Percentiles rank a stretch among this genome's conserved stretches.
phyloP scores from a whole-genome alignment of 2,113 vertebrate species.

The Eulemur rufifrons region DNA sequence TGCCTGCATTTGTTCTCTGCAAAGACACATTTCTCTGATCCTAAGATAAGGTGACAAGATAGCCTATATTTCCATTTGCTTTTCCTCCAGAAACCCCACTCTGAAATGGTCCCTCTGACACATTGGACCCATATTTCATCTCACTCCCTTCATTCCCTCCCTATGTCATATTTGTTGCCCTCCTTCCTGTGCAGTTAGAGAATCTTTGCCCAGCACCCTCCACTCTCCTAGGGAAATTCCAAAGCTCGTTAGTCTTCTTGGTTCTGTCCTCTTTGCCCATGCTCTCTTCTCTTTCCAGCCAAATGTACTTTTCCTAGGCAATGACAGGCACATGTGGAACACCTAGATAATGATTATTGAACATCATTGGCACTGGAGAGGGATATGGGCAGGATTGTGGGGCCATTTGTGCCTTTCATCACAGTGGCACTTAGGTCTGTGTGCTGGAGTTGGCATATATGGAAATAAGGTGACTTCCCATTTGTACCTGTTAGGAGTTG shows the following conservation, averaged over 20 bases:
- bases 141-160: background rate
- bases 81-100: slow-evolving; percentile 31
- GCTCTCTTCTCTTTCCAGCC: slow-evolving; percentile 11
- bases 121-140: background rate
- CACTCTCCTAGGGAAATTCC: background rate
- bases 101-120: background rate
- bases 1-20: slow-evolving; percentile 26
- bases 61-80: background rate
- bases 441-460: background rate
- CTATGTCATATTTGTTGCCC: background rate
- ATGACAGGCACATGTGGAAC: background rate
- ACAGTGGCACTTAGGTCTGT: background rate
- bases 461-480: background rate
- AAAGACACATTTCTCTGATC: slow-evolving; percentile 34
- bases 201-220: background rate
- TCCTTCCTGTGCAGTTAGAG: background rate
- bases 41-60: slow-evolving; percentile 16
- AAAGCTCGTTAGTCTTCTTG: background rate
- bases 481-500: slow-evolving; percentile 1
- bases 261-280: slow-evolving; percentile 12
- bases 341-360: background rate
- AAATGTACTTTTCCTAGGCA: background rate
- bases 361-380: background rate
- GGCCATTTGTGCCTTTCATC: background rate
- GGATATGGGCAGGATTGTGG: slow-evolving; percentile 22